These are phyloP conservation scores for Sporophila hypoxantha DNA, from an alignment of 2,113 vertebrate species.

Conservation along the genomic window DNA sequence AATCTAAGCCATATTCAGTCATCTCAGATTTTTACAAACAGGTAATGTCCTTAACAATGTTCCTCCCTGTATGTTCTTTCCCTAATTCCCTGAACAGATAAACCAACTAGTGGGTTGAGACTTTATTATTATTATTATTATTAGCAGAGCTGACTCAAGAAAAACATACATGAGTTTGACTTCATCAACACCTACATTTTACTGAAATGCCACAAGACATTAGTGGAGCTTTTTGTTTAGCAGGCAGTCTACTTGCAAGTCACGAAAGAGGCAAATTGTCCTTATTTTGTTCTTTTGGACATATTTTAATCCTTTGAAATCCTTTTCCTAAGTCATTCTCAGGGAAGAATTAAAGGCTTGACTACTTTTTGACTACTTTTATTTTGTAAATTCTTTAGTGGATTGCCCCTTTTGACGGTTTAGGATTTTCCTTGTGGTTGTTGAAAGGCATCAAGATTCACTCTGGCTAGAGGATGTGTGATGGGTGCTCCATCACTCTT, in stretches of 20 bases:
- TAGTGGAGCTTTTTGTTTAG: neutral
- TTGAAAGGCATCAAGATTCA: neutral
- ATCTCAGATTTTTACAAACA: neutral
- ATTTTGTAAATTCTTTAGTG: neutral
- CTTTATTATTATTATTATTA: neutral
- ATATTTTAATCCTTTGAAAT: conserved; percentile 9
- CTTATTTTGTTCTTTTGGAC: conserved; percentile 2
- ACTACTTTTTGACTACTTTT: neutral
- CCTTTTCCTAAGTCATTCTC: neutral
- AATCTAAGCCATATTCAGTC: neutral
- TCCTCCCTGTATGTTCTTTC: neutral
- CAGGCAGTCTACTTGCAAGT: neutral
- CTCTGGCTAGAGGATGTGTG: neutral
- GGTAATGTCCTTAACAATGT: neutral
- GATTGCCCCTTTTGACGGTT: neutral
- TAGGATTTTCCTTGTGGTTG: neutral
- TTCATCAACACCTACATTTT: neutral
- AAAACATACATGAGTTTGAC: neutral
- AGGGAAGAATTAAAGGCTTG: neutral
- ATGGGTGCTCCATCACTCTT: neutral
- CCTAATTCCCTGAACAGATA: neutral
- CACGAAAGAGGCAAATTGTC: neutral
- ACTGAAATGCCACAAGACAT: neutral
- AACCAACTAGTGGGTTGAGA: neutral
- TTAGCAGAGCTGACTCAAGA: neutral